Evolutionary conservation across 2,888 invertebrate genomes (phyloP).

Genomic region (Diarsia rubi): DNA sequence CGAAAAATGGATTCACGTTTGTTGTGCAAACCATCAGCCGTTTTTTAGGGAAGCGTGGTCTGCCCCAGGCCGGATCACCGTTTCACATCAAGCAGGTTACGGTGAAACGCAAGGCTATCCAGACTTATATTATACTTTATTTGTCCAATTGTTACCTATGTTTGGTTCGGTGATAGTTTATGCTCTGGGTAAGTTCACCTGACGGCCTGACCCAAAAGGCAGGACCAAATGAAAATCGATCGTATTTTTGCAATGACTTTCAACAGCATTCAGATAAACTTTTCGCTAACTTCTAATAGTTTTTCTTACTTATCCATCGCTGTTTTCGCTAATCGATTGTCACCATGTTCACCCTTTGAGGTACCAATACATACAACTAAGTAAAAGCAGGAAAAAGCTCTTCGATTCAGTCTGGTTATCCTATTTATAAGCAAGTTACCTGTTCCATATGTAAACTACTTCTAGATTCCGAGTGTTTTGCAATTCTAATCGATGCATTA

Average conservation of each 20-base stretch:
- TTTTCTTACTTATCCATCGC: not conserved
- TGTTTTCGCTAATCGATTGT: not conserved
- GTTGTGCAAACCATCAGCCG: not conserved
- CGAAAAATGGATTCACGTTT: not conserved
- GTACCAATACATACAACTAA: not conserved
- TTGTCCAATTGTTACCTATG: too few species aligned
- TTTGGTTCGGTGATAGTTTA: too few species aligned
- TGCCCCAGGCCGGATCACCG: not conserved
- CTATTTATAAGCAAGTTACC: not conserved
- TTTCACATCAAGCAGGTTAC: not conserved
- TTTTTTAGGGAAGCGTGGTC: not conserved
- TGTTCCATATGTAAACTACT: not conserved
- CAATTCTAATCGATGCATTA: constrained; percentile 33
- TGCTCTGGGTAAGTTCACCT: too few species aligned
- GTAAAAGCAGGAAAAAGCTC: not conserved
- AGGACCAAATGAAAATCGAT: not conserved
- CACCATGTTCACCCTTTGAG: not conserved
- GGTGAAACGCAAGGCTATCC: not conserved
- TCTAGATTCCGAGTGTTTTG: constrained; percentile 10
- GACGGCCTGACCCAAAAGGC: too few species aligned
- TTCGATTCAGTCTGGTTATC: not conserved
- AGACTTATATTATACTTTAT: too few species aligned
- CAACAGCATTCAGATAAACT: not conserved
- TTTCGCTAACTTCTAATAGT: not conserved
- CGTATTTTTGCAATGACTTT: not conserved